Evolutionary conservation across 2,797 vertebrate genomes (phyloP), one percentile per base, ranked within the genome.

Genomic region (Darevskia mixta): DNA sequence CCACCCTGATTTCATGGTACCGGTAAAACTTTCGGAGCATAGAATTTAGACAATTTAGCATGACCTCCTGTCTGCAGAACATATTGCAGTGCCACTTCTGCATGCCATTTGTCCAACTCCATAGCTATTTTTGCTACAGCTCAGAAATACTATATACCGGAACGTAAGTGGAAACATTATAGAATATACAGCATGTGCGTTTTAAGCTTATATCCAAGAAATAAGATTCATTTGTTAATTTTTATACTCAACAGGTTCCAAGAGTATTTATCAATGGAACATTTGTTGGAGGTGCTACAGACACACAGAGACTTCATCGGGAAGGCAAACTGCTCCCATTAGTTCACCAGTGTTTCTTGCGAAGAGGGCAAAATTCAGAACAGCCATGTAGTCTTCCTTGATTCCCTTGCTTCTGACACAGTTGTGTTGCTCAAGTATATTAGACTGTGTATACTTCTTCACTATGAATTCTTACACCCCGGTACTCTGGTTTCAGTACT

Each of bases 201-300:
- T 71, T 32, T 38, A 72, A 32, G 25, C 38, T 7, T 64, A 10
- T 49, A 4, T 3, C n/a, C 10, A 82, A 32, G 38, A 35, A 35
- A 27, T 82, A 85, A 77, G 27, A 73, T 35, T 83, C 43, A 83
- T 91, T 87, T 77, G 94, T 86, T 55, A 55, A 55, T 92, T 8
- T 87, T 87, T 89, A 55, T 86, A 25, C 61, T 75, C 81, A 86
- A 90, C 90, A 99, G 99, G 98, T 99, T n/a, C 99, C 99, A 79
- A 97, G 97, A 96, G 98, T 99, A 89, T 99, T 99, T 96, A 96
- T 99, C 87, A 99, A 99, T 25, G 99, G 99, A 76, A 96, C 96
- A 90, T 99, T 98, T 94, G 97, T 99, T 32, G 99, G 99, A 41
- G 99, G 99, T 5, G 98, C 98, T 88, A 96, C 97, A 0, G 98